Evolutionary conservation across 2,113 vertebrate genomes (phyloP).

Genomic region (Caloenas nicobarica): DNA sequence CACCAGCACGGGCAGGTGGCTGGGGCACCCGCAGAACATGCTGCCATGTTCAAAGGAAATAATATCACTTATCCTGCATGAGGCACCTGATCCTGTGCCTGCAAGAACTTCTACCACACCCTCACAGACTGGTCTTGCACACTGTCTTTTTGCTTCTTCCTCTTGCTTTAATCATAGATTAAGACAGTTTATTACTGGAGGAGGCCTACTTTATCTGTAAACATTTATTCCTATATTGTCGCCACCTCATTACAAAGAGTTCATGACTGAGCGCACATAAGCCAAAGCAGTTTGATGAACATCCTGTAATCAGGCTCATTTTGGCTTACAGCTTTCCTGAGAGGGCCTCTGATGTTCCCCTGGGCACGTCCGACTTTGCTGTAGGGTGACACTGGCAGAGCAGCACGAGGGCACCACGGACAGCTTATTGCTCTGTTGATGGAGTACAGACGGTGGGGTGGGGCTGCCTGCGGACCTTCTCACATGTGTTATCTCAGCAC

Average conservation of each 20-base stretch:
- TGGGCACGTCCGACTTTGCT: fast-evolving
- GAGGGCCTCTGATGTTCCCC: not conserved
- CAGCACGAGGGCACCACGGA: not conserved
- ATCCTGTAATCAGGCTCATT: not conserved
- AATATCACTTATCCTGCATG: no score
- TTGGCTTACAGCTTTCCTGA: not conserved
- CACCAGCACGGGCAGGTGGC: not conserved
- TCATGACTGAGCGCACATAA: not conserved
- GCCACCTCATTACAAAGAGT: not conserved
- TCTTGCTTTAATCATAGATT: not conserved
- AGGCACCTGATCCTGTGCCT: not conserved
- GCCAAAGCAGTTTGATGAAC: not conserved
- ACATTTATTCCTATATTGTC: not conserved
- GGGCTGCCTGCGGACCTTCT: not conserved
- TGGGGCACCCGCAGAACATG: not conserved
- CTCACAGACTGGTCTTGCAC: not conserved
- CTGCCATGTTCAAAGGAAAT: not conserved
- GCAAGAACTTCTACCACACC: not conserved
- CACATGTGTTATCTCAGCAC: not conserved
- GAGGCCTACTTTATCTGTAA: not conserved
- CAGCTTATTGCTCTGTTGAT: not conserved
- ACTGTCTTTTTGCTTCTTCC: not conserved
- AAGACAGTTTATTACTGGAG: not conserved
- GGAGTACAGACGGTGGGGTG: fast-evolving
- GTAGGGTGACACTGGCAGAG: not conserved